These are phyloP conservation scores for Callipepla californica DNA, from an alignment of 2,113 vertebrate genomes.

Conservation along the genomic window DNA sequence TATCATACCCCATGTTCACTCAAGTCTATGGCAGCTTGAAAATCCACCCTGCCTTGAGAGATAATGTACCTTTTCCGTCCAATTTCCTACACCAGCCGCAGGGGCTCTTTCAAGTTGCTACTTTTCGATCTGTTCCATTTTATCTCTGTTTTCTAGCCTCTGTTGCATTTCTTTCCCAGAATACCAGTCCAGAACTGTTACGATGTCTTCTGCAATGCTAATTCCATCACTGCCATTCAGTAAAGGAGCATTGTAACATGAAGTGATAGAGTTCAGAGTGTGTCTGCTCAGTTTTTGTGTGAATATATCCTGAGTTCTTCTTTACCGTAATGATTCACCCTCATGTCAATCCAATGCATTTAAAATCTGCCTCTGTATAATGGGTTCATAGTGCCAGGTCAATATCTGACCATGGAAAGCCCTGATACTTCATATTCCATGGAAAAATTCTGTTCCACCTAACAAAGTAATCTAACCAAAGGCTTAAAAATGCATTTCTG, in stretches of 20 bases:
- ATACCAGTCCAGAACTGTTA: background rate
- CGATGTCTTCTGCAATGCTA: background rate
- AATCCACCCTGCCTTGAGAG: background rate
- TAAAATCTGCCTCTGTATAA: constrained; percentile 24
- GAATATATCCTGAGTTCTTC: background rate
- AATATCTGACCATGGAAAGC: background rate
- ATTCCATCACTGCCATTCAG: background rate
- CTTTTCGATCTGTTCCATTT: background rate
- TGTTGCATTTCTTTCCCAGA: background rate
- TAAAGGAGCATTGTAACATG: background rate
- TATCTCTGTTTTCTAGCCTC: background rate
- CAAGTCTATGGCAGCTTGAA: background rate
- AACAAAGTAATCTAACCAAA: background rate
- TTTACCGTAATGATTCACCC: constrained; percentile 7
- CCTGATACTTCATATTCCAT: constrained; percentile 3
- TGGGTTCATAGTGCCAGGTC: background rate
- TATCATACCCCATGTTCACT: background rate
- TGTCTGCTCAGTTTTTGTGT: background rate
- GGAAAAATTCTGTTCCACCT: background rate
- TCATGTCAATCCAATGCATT: constrained; percentile 36
- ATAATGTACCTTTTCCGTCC: background rate
- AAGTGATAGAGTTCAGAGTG: background rate
- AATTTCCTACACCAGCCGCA: background rate
- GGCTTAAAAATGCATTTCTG: background rate
- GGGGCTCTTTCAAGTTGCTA: background rate